Evolutionary conservation across 1,140 invertebrate genomes (phyloP).

Genomic region (Macrostomum lignano): DNA sequence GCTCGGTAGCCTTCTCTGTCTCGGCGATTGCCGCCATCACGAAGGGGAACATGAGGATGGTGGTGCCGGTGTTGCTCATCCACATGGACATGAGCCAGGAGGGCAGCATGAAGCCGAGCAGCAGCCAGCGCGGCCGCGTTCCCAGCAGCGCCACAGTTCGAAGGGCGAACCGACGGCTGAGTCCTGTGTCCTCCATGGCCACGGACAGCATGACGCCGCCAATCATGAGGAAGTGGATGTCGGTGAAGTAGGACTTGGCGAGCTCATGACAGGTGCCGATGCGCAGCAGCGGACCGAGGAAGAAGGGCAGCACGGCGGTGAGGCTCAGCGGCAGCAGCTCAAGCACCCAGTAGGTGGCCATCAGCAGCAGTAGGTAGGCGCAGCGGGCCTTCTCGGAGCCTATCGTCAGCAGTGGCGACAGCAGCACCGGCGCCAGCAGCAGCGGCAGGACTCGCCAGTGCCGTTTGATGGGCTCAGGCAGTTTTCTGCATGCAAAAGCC

Average conservation of each 20-base stretch:
- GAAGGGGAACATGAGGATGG: no score
- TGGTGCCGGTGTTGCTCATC: no score
- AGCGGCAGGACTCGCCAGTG: no score
- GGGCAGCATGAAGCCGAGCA: no score
- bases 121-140: constrained; percentile 25
- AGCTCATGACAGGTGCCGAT: constrained; percentile 10
- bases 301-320: constrained; percentile 20
- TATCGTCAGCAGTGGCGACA: no score
- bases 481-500: no score
- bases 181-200: constrained; percentile 48
- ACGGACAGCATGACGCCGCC: constrained; percentile 45
- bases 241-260: no score
- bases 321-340: constrained; percentile 21
- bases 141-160: constrained; percentile 46
- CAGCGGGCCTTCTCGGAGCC: constrained; percentile 17
- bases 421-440: no score
- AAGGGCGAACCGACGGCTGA: constrained; percentile 52
- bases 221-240: constrained; percentile 49
- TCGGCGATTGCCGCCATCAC: no score
- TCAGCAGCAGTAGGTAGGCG: constrained; percentile 16
- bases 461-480: no score
- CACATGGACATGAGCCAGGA: no score
- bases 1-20: no score
- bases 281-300: constrained; percentile 18
- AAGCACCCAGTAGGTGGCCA: constrained; percentile 20